Percentiles rank a stretch among this genome's conserved stretches.
phyloP scores from a whole-genome alignment of 2,797 vertebrate genomes.

The Helicolenus hilgendorfi region DNA sequence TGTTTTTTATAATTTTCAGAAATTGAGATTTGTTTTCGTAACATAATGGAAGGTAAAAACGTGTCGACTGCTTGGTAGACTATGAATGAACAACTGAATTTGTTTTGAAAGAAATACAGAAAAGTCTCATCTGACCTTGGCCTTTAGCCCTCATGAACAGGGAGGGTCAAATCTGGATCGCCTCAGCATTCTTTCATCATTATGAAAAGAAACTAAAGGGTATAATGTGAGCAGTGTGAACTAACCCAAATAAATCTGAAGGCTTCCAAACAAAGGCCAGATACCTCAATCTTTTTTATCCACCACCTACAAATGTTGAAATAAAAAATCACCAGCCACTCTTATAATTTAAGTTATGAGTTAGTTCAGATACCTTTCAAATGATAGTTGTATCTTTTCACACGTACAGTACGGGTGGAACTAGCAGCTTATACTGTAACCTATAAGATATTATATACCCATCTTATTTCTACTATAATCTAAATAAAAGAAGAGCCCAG shows the following conservation, averaged over 20 bases:
- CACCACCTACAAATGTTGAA: neutral
- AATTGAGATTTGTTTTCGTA: neutral
- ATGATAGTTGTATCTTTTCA: neutral
- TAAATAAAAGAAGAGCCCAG: constrained; percentile 1
- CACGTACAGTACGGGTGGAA: neutral
- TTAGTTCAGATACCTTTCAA: neutral
- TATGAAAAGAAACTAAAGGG: neutral
- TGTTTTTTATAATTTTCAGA: neutral
- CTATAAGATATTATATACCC: neutral
- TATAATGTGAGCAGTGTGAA: neutral
- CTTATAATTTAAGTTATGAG: neutral
- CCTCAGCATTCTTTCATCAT: neutral
- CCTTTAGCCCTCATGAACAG: neutral
- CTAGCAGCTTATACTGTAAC: neutral
- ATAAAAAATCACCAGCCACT: neutral
- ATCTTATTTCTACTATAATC: neutral
- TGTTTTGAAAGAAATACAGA: neutral
- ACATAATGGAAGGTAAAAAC: neutral
- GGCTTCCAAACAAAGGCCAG: neutral
- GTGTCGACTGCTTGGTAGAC: neutral
- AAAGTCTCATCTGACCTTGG: neutral
- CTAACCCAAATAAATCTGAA: neutral
- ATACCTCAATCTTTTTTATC: neutral
- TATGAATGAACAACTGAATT: neutral
- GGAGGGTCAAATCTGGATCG: neutral